A percentile compares a stretch with the other conserved stretches of the same genome.
Evolutionary conservation across 2,888 invertebrate genomes (phyloP).

Genomic region (Neoitamus cyanurus): DNA sequence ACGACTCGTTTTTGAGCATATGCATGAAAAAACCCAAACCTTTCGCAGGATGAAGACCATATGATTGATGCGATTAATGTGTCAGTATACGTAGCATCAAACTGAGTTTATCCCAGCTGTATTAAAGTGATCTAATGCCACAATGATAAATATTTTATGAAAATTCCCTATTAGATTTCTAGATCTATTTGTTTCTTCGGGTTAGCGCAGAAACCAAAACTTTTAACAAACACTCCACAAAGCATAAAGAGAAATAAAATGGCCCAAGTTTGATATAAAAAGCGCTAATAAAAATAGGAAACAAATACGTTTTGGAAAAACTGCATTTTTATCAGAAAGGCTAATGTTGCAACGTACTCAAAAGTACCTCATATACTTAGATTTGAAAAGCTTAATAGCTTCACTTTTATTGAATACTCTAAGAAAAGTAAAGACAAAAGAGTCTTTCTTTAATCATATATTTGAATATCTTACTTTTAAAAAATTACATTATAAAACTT

Average conservation of each 20-base stretch:
- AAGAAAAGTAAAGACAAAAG: slow-evolving; percentile 40
- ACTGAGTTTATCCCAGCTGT: no score
- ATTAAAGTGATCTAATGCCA: no score
- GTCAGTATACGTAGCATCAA: no score
- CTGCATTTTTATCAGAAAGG: slow-evolving; percentile 28
- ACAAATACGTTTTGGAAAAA: background rate
- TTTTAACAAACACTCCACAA: background rate
- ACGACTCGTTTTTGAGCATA: no score
- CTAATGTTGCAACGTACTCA: slow-evolving; percentile 15
- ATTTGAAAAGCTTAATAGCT: slow-evolving; percentile 9
- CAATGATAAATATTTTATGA: no score
- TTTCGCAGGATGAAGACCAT: no score
- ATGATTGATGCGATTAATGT: no score
- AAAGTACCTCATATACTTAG: background rate
- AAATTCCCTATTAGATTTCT: background rate
- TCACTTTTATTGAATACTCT: background rate
- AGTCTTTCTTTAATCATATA: slow-evolving; percentile 39
- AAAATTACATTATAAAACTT: slow-evolving; percentile 40
- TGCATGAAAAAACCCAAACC: no score
- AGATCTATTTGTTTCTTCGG: background rate
- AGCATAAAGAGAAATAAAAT: background rate
- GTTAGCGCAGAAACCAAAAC: background rate
- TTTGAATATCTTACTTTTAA: slow-evolving; percentile 27
- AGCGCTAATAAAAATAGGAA: background rate
- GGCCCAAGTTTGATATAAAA: slow-evolving; percentile 23